phyloP scores from a whole-genome alignment of 1,140 invertebrate species.

The Listronotus bonariensis region DNA sequence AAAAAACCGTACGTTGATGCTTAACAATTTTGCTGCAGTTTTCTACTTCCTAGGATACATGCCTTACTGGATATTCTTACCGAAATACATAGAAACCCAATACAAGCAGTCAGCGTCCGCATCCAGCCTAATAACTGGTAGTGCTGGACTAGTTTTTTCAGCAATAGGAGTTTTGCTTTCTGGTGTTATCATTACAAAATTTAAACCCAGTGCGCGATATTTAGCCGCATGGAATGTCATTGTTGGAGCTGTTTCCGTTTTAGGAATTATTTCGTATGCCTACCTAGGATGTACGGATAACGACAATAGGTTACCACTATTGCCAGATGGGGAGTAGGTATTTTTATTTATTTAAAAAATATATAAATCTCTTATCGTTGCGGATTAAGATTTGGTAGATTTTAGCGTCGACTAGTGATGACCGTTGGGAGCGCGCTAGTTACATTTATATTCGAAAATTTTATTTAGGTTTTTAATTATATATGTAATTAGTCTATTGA shows the following conservation, averaged over 20 bases:
- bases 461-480: too few species aligned
- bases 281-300: conserved; percentile 71
- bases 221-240: conserved; percentile 76
- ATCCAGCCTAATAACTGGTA: conserved; percentile 71
- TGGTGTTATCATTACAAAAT: conserved; percentile 70
- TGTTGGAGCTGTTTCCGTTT: conserved; percentile 66
- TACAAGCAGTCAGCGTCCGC: conserved; percentile 73
- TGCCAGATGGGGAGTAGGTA: conserved; percentile 56
- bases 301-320: conserved; percentile 60
- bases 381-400: too few species aligned
- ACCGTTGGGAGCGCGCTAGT: too few species aligned
- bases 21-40: conserved; percentile 69
- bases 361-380: too few species aligned
- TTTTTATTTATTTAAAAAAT: not conserved
- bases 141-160: conserved; percentile 73
- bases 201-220: conserved; percentile 69
- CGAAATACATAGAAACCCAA: conserved; percentile 77
- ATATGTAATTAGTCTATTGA: too few species aligned
- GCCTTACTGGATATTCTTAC: conserved; percentile 77
- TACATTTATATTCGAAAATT: too few species aligned
- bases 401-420: too few species aligned
- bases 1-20: conserved; percentile 69
- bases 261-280: conserved; percentile 69
- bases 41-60: conserved; percentile 74
- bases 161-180: conserved; percentile 72